Evolutionary conservation across 2,113 vertebrate genomes (phyloP), one percentile per base, ranked within the genome.

Genomic region (Leucopsar rothschildi): DNA sequence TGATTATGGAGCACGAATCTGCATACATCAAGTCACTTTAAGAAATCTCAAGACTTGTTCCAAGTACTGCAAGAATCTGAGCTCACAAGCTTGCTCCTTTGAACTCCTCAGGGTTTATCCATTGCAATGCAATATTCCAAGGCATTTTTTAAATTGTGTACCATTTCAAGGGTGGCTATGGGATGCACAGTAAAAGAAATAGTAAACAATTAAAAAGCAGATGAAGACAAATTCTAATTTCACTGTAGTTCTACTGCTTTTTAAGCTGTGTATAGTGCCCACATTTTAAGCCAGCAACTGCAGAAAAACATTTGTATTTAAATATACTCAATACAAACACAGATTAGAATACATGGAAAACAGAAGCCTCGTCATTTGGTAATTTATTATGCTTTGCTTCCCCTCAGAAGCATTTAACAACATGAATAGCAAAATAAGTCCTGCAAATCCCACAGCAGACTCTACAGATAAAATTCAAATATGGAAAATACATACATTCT

Each of bases 291-390:
- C n/a, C 61, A 76, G 37, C n/a, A 91, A 91, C 23, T 61, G 57
- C 28, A 93, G 73, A 76, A 89, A 89, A 69, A 88, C 44, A 60
- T 82, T 84, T 91, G 86, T 72, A 94, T 78, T 94, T 83, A 69
- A 91, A 73, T 11, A 69, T 52, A 59, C 40, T 70, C 45, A 52
- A 88, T 39, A 68, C 10, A 77, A 93, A 92, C 89, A 94, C 33
- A 92, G 52, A 92, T 72, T 65, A 65, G 28, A 95, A 86, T 29
- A 69, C 31, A 68, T 2, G 7, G 49, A 37, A 86, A 84, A 81
- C 83, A 91, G 73, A 71, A 92, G n/a, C n/a, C 56, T 82, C 93
- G 60, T 65, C 56, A 89, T 64, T 78, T 84, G 44, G 22, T 75
- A 93, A 92, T 83, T 95, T 77, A 50, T 79, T 84, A 60, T 18